Evolutionary conservation across 30 jellyfish, hydroid and myxozoan species (phyloP), one percentile per base, ranked within the genome.

Genomic region (Aurelia aurita): DNA sequence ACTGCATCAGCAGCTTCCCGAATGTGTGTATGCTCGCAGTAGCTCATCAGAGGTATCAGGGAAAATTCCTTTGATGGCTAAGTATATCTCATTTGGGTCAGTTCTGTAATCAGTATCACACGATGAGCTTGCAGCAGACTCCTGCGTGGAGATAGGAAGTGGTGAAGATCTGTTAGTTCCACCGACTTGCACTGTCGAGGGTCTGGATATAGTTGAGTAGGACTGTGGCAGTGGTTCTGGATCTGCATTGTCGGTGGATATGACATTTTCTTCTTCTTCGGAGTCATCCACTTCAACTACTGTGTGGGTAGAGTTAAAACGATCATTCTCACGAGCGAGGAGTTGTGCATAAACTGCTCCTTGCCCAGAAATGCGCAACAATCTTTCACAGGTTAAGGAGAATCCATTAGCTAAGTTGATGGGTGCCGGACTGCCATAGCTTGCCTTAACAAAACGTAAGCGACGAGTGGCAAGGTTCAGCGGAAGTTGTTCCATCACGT

Each of bases 401-500:
- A 32, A 1, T 25, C 79, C 79, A 25, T 67, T 27, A 8, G 79
- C 58, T 18, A 67, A 31, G 16, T 67, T 67, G 15, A 67, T 67
- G 1, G 79, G 79, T 15, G 79, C 27, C 26, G 25, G 25, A 22
- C 54, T 31, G 14, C 79, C 79, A 31, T 25, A 67, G 79, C 79
- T 67, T 8, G 79, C 79, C 26, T 67, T 67, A 61, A 67, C 79
- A 22, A 67, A 67, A 16, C 79, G 79, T 27, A 67, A 20, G 14
- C 58, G 58, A 43, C 26, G 25, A 14, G 26, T 67, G 35, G 79
- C 19, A 25, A 25, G 58, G 54, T 53, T 67, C 58, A 67, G 16
- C 26, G 79, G 79, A 25, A 67, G 79, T 19, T 67, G 79, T 3
- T 67, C 79, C 79, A 67, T 67, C 19, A 67, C 58, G 45, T 67